These are phyloP conservation scores for Elysia crispata DNA, from an alignment of 2,888 invertebrate species.

Conservation along the genomic window DNA sequence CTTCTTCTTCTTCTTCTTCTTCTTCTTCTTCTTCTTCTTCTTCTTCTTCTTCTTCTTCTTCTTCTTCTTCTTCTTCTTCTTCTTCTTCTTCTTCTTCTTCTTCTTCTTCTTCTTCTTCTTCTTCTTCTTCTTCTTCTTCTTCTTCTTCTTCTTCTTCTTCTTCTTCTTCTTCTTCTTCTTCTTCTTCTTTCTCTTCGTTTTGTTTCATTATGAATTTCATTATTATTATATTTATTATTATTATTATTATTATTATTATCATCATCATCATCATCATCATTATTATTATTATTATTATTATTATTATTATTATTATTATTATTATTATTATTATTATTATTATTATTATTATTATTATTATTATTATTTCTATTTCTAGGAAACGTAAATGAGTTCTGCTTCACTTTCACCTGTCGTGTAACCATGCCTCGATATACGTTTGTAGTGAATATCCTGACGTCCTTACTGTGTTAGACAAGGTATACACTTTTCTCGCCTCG, in stretches of 20 bases:
- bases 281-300: not conserved
- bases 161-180: not conserved
- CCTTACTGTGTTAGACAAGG: no score
- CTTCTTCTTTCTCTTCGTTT: no score
- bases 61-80: not conserved
- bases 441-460: not conserved
- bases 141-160: no score
- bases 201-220: no score
- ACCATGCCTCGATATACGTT: not conserved
- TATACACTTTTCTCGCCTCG: no score
- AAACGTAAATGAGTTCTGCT: no score
- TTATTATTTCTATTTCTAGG: no score
- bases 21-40: not conserved
- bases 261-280: slow-evolving; percentile 5
- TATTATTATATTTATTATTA: no score
- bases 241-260: no score
- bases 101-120: not conserved
- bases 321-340: not conserved
- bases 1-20: not conserved
- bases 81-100: slow-evolving; percentile 2
- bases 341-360: not conserved
- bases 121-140: not conserved
- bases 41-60: no score
- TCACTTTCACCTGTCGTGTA: no score
- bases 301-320: not conserved